These are phyloP conservation scores for Cavia porcellus DNA, from an alignment of 2,113 vertebrate genomes.

Conservation along the genomic window DNA sequence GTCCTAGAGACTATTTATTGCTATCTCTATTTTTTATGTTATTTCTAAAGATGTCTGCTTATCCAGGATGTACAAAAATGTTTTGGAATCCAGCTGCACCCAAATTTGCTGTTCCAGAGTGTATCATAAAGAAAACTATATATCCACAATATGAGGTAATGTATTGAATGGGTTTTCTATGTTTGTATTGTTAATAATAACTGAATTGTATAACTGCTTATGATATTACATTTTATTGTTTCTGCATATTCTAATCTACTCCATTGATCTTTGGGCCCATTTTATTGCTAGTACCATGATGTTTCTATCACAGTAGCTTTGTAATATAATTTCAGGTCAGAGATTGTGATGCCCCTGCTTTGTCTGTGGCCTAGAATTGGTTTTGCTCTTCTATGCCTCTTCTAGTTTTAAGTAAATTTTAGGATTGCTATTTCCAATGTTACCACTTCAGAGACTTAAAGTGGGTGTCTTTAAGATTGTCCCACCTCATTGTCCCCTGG, in stretches of 20 bases:
- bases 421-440: background rate
- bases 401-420: background rate
- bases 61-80: conserved; percentile 85
- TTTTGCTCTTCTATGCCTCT: background rate
- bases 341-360: background rate
- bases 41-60: conserved; percentile 85
- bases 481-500: background rate
- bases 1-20: background rate
- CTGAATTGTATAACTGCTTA: conserved; percentile 12
- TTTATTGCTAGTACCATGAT: background rate
- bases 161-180: conserved; percentile 21
- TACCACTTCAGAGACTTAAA: background rate
- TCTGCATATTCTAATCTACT: background rate
- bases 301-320: background rate
- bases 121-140: conserved; percentile 86
- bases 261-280: background rate
- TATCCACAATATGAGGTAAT: conserved; percentile 90
- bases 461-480: background rate
- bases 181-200: background rate
- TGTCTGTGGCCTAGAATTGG: background rate
- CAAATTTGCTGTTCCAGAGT: conserved; percentile 88
- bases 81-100: conserved; percentile 88
- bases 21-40: conserved; percentile 63
- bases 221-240: conserved; percentile 40
- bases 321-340: background rate